A percentile compares a stretch with the other conserved stretches of the same genome.
Conservation (phyloP, 2,888 invertebrate genomes). For the Dasysyrphus albostriatus region DNA sequence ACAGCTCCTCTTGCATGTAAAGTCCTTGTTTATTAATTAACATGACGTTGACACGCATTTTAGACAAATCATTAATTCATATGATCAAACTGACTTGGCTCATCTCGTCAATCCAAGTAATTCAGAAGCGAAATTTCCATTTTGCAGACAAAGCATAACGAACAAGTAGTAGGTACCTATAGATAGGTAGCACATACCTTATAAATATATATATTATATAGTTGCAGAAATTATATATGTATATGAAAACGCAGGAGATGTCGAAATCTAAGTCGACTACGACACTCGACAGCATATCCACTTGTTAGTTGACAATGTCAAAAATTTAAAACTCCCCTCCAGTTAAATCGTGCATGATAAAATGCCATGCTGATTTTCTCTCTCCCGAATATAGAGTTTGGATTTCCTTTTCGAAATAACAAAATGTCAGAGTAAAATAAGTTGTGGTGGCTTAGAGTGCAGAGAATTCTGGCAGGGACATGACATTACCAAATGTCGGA, state of each 20-base stretch:
- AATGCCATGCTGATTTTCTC: conserved; percentile 21
- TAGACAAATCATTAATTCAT: conserved; percentile 31
- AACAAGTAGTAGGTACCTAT: too few species aligned
- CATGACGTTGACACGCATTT: conserved; percentile 13
- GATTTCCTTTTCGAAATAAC: conserved; percentile 42
- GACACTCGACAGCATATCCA: conserved; percentile 41
- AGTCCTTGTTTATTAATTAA: conserved; percentile 30
- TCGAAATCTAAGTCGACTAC: conserved; percentile 10
- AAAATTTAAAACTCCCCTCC: conserved; percentile 53
- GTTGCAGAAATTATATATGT: background rate
- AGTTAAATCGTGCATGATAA: conserved; percentile 57
- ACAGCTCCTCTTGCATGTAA: background rate
- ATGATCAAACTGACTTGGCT: background rate
- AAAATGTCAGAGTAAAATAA: conserved; percentile 57
- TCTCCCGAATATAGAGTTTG: background rate
- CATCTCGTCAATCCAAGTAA: conserved; percentile 4
- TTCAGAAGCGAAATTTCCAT: conserved; percentile 31
- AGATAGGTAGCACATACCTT: background rate
- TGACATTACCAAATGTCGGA: conserved; percentile 34
- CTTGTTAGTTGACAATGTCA: conserved; percentile 67
- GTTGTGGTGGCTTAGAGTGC: conserved; percentile 50
- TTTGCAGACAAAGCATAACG: conserved; percentile 41
- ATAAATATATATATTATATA: background rate
- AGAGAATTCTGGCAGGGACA: conserved; percentile 32
- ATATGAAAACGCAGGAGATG: background rate